Evolutionary conservation across 2,888 invertebrate genomes (phyloP), one percentile per base, ranked within the genome.

Genomic region (Ophraella communa): DNA sequence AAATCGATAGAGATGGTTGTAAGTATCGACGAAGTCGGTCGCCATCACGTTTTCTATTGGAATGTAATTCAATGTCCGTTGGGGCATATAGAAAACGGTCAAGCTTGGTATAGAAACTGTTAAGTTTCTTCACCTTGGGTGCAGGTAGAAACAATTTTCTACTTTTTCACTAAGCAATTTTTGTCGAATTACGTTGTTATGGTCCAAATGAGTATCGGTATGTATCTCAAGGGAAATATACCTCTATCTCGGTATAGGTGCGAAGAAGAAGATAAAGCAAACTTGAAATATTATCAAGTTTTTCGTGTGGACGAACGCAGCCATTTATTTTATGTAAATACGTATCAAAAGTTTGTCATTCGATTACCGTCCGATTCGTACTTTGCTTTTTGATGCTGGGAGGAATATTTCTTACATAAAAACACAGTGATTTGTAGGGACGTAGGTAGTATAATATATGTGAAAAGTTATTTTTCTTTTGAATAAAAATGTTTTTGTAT

Each of bases 291-390:
- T 82, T 81, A 81, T 81, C 79, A 82, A 82, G 81, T 83, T 82
- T n/a, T 83, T 82, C 83, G 80, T 82, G 80, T 81, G 82, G 82
- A 81, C 80, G 82, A 78, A 79, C 80, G 78, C 79, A 78, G 81
- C 80, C 83, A 81, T 83, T 83, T 83, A 77, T 83, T 83, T 83
- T 83, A 83, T 83, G 82, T 81, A 83, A 83, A 83, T 83, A 78
- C 79, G 74, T 79, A 80, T 82, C 82, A 82, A 79, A 82, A 82
- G 79, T 82, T 81, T 80, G 79, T 80, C 80, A 78, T 80, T 80
- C 77, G 77, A 78, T 51, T 80, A 77, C 78, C 76, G 75, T 71
- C 51, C 4, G 53, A 44, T 18, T 52, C 61, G 73, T 72, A 11
- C 64, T n/a, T 58, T 58, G 61, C 45, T 64, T 45, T 60, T 62